Evolutionary conservation across 2,888 invertebrate species (phyloP), one percentile per base, ranked within the genome.

Genomic region (Fissipunctia ypsillon): DNA sequence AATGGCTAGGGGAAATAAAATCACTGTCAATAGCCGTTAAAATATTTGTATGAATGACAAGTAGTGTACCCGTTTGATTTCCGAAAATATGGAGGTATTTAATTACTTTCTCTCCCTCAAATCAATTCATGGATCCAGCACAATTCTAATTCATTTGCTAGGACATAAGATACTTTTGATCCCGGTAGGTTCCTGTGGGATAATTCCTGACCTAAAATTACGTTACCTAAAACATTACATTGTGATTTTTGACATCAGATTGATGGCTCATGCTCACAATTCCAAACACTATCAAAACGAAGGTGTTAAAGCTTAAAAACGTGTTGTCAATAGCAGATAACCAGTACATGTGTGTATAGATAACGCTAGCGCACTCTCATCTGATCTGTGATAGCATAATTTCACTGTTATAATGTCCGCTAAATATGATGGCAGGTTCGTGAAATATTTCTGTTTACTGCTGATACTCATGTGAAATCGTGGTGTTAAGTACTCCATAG

Each of bases 261-360:
- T 28, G 16, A 19, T 54, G 25, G 25, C 7, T 35, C 16, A 9
- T 38, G 35, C 14, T 66, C 3, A 31, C 31, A 43, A 31, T 19
- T 1, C 16, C 43, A 64, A 31, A 35, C 22, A 54, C 25, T 54
- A 45, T 63, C 16, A 25, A 41, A 70, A 70, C 4, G 38, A 64
- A 74, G 31, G 43, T 67, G 25, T 57, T 52, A 65, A 71, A 75
- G 50, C 64, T 19, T 31, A 63, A 56, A 75, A 71, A 35, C 41
- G 65, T 67, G 65, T 78, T 84, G 80, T 84, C 71, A 80, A 82
- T 80, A 71, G 38, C 63, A 72, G 71, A 82, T 74, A 69, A 43
- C 31, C 19, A 14, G 31, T 48, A 74, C 31, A 70, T 57, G 69
- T 76, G 64, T 59, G 66, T 25, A 50, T 52, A 65, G 77, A 82